Percentiles rank a stretch among this genome's conserved stretches.
phyloP scores from a whole-genome alignment of 2,888 invertebrate genomes.

The Pelosia muscerda region DNA sequence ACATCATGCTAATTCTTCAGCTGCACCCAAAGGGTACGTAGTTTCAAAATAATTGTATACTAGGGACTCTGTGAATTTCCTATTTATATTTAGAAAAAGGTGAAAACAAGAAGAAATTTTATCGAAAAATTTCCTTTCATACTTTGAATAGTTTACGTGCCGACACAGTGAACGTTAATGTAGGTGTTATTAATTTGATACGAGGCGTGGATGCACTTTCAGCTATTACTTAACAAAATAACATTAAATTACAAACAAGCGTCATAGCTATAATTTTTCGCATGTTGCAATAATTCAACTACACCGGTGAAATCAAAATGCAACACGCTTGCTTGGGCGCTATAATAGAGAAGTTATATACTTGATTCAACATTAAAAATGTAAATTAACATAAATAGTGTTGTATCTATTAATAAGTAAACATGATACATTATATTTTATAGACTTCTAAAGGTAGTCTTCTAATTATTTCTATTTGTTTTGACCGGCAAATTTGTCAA shows the following conservation, averaged over 20 bases:
- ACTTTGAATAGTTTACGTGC: not conserved
- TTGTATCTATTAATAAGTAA: not conserved
- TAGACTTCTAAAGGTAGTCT: not conserved
- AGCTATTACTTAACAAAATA: conserved; percentile 8
- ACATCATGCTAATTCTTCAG: conserved; percentile 30
- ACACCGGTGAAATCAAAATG: not conserved
- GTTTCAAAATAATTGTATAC: not conserved
- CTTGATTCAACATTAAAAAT: not conserved
- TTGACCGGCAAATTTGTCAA: not conserved
- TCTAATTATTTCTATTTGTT: not conserved
- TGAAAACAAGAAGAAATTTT: not conserved
- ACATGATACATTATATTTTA: not conserved
- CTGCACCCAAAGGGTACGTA: conserved; percentile 55
- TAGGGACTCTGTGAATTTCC: not conserved
- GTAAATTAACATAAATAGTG: not conserved
- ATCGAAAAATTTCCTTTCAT: not conserved
- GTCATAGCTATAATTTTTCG: conserved; percentile 3
- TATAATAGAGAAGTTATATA: not conserved
- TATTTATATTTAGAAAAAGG: not conserved
- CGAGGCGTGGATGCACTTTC: not conserved
- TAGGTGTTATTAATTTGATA: conserved; percentile 5
- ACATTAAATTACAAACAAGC: conserved; percentile 4
- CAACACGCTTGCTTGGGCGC: not conserved
- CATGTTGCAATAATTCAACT: conserved; percentile 6
- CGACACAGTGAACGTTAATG: not conserved